Evolutionary conservation across 2,797 vertebrate genomes (phyloP), one percentile per base, ranked within the genome.

Genomic region (Acanthurus tractus): DNA sequence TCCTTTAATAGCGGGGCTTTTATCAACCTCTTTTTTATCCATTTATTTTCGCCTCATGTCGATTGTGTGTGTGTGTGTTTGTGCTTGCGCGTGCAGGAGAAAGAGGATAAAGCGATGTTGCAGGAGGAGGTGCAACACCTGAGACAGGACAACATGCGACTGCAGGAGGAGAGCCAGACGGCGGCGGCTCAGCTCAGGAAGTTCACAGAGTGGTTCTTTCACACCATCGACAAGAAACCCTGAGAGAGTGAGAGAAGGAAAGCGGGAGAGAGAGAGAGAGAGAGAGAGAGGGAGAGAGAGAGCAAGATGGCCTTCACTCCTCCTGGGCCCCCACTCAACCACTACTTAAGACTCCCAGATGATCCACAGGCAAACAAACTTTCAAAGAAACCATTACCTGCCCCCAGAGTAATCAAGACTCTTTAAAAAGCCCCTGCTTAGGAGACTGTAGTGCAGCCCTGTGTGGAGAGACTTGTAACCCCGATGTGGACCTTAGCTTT

Each of bases 191-290:
- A 99, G 89, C 96, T 99, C 93, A 96, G 97, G 88, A 99, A 97
- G 90, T 99, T 99, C 95, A 98, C 97, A 0, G 97, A 99, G 91
- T 99, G 98, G 98, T 98, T 99, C 92, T 98, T 99, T 94, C 97
- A 95, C 93, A 95, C 95, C 0, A 95, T 98, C 3, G 97, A 99
- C 93, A 99, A 99, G 90, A 99, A 98, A 84, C 95, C 96, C 79
- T 96, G 91, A 95, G 56, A 93, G 42, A 66, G 25, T 29, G 25
- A 29, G 25, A 29, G 25, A 29, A n/a, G n/a, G n/a, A n/a, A n/a
- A n/a, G n/a, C n/a, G n/a, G 17, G 63, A 42, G 9, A 20, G 79
- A 69, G 45, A 52, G 61, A 40, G 82, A 85, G 22, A 62, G 36
- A 57, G 46, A 49, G 45, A 89, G 6, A 58, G 36, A 67, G 57